Evolutionary conservation across 2,888 invertebrate species (phyloP), one percentile per base, ranked within the genome.

Genomic region (Archips xylosteana): DNA sequence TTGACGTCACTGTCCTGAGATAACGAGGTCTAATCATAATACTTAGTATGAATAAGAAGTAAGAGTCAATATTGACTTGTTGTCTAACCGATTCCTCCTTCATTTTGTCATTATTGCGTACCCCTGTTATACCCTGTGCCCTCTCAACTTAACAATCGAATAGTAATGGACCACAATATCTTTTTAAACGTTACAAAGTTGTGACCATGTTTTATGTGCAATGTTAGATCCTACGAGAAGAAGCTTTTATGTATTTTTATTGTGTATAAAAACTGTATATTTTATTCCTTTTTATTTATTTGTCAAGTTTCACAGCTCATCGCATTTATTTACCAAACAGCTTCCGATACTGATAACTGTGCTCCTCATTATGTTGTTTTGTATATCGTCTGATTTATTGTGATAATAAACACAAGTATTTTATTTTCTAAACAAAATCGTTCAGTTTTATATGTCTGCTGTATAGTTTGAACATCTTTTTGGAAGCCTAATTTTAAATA

Each of bases 291-390:
- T 54, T 54, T 23, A 54, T 81, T 82, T 76, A 79, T 81, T 83
- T 81, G 80, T 79, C 75, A 79, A 81, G 75, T 74, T 75, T 79
- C 79, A 76, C 71, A 76, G 77, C 81, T 76, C 79, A 82, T 83
- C 78, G 89, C 89, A 89, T 89, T 89, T 89, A 89, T 85, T 83
- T 83, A 77, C 71, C 79, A 83, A 80, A 81, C 76, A 74, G 72
- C 73, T 73, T 42, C 13, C 32, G 57, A 49, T 2, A 68, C 10
- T 54, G 65, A 32, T 45, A 59, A 51, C 39, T 15, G 8, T 9
- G 9, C 15, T 69, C 34, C 59, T 34, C 12, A 23, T 61, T 23
- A 39, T 68, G 36, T 59, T 49, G 45, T 34, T 69, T 64, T 51
- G 42, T 42, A 69, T 64, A 34, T 51, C 49, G 51, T 49, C 51